These are phyloP conservation scores for Harpagoxenus sublaevis DNA, from an alignment of 2,888 invertebrate species.

Conservation along the genomic window DNA sequence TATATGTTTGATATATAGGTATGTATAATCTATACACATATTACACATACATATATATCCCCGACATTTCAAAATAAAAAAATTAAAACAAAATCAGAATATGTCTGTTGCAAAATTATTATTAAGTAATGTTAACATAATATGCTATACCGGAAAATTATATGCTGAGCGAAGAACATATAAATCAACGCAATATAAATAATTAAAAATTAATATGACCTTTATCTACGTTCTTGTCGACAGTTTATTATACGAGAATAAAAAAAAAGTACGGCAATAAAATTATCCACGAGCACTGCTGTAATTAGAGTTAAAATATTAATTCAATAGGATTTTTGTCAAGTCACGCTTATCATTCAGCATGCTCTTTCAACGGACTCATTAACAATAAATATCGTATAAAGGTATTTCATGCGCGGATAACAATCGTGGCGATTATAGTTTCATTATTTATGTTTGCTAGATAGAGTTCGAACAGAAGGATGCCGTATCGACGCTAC, in stretches of 20 bases:
- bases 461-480: slow-evolving; percentile 29
- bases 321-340: slow-evolving; percentile 22
- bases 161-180: not conserved
- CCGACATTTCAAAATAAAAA: not conserved
- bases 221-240: not conserved
- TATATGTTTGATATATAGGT: too few relatives aligned
- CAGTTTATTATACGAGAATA: not conserved
- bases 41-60: not conserved
- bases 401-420: slow-evolving; percentile 1
- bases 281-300: not conserved
- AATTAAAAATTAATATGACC: not conserved
- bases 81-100: not conserved
- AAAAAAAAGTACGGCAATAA: slow-evolving; percentile 3
- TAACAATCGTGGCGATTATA: slow-evolving; percentile 41
- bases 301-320: slow-evolving; percentile 18
- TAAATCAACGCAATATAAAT: slow-evolving; percentile 1
- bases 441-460: slow-evolving; percentile 44
- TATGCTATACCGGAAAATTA: not conserved
- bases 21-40: not conserved
- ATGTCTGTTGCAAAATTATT: slow-evolving; percentile 3
- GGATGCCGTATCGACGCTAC: slow-evolving; percentile 27
- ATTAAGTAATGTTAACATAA: not conserved
- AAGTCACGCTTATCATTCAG: slow-evolving; percentile 16
- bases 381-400: slow-evolving; percentile 39
- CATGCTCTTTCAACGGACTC: slow-evolving; percentile 27